These are phyloP conservation scores for Danio kyathit DNA, from an alignment of 2,797 vertebrate genomes.

Conservation along the genomic window DNA sequence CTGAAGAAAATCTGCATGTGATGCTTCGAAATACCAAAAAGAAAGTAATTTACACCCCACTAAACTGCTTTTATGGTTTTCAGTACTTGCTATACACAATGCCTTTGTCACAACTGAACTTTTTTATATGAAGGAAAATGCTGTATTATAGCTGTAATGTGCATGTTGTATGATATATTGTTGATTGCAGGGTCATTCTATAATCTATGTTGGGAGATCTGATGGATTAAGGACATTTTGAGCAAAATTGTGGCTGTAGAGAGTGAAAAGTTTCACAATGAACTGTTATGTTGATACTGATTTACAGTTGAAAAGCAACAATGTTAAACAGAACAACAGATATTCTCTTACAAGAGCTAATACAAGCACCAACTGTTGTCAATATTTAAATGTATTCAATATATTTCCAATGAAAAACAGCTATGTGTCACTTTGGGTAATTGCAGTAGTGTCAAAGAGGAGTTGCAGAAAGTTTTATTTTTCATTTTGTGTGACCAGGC, in stretches of 20 bases:
- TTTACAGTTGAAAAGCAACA: slow-evolving; percentile 39
- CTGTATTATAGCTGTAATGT: slow-evolving; percentile 42
- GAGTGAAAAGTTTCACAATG: slow-evolving; percentile 32
- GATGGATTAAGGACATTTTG: slow-evolving; percentile 22
- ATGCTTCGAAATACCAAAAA: slow-evolving; percentile 24
- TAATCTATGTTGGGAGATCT: not conserved
- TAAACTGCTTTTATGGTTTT: slow-evolving; percentile 7
- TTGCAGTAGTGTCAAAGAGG: slow-evolving; percentile 14
- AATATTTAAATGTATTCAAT: slow-evolving; percentile 6
- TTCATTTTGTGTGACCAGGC: slow-evolving; percentile 16
- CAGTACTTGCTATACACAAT: slow-evolving; percentile 30
- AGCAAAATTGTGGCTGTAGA: slow-evolving; percentile 5
- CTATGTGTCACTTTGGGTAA: slow-evolving; percentile 1
- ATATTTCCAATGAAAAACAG: slow-evolving; percentile 33
- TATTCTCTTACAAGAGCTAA: slow-evolving; percentile 16
- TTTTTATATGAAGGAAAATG: slow-evolving; percentile 7
- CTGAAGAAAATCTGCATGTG: slow-evolving; percentile 23
- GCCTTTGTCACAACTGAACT: slow-evolving; percentile 36
- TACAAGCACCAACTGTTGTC: slow-evolving; percentile 22
- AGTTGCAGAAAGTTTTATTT: slow-evolving; percentile 25
- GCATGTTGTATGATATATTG: slow-evolving; percentile 45
- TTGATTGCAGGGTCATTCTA: slow-evolving; percentile 34
- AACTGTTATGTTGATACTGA: slow-evolving; percentile 12
- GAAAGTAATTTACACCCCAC: not conserved
- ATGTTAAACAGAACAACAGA: slow-evolving; percentile 24